These are phyloP conservation scores for Geodia barretti DNA, from an alignment of 37 sponge, comb jelly and placozoan species.

Conservation along the genomic window DNA sequence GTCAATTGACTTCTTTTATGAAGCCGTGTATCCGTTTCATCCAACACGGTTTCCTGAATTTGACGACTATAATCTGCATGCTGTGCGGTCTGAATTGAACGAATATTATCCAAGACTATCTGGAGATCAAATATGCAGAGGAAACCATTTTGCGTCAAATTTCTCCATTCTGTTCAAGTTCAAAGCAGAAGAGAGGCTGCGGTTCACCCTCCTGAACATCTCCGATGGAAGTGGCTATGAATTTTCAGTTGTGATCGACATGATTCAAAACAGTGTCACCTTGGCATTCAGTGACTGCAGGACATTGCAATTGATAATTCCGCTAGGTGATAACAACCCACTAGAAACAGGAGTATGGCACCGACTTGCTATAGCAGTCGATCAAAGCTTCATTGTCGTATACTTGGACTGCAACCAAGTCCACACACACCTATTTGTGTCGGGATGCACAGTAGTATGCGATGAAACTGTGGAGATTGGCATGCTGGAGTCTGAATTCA, in stretches of 20 bases:
- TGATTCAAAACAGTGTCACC: not conserved
- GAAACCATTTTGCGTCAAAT: constrained; percentile 4
- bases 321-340: not conserved
- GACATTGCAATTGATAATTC: not conserved
- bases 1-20: constrained; percentile 23
- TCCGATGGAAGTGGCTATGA: not conserved
- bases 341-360: constrained; percentile 19
- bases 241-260: constrained; percentile 29
- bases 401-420: constrained; percentile 11
- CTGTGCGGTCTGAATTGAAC: not conserved
- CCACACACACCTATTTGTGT: not conserved
- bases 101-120: not conserved
- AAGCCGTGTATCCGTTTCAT: not conserved
- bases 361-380: constrained; percentile 11
- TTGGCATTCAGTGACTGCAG: constrained; percentile 10
- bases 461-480: not conserved
- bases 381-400: not conserved
- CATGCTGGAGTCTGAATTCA: not conserved
- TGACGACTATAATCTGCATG: constrained; percentile 17
- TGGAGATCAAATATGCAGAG: constrained; percentile 13
- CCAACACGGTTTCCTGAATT: not conserved
- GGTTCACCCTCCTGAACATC: constrained; percentile 39
- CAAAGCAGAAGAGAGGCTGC: not conserved
- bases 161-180: constrained; percentile 57
- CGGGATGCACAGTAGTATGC: not conserved